phyloP scores from a whole-genome alignment of 2,888 invertebrate genomes.

The Sisyra nigra region DNA sequence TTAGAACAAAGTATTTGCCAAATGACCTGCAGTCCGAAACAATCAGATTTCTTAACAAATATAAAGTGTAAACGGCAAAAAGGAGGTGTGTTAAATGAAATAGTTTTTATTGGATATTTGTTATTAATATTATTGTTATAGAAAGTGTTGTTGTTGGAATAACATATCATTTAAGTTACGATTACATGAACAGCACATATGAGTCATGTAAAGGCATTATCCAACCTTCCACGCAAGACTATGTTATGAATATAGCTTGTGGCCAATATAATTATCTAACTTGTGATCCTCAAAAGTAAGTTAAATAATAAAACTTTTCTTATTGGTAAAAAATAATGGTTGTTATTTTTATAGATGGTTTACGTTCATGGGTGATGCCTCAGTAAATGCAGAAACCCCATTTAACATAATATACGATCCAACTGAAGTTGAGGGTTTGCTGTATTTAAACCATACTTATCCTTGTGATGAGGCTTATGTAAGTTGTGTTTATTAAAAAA shows the following conservation, averaged over 20 bases:
- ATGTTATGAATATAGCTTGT: slow-evolving; percentile 67
- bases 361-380: slow-evolving; percentile 40
- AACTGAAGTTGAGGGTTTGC: slow-evolving; percentile 25
- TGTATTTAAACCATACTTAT: slow-evolving; percentile 28
- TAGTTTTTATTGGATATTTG: slow-evolving; percentile 21
- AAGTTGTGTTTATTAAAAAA: slow-evolving; percentile 1
- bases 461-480: slow-evolving; percentile 40
- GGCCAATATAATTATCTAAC: slow-evolving; percentile 41
- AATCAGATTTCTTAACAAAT: slow-evolving; percentile 37
- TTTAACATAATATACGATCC: slow-evolving; percentile 43
- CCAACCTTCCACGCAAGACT: slow-evolving; percentile 55
- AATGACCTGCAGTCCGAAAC: slow-evolving; percentile 62
- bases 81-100: too few species aligned
- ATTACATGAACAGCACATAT: slow-evolving; percentile 47
- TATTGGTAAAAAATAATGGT: too few species aligned
- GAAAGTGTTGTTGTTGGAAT: too few species aligned
- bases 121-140: slow-evolving; percentile 26
- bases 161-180: slow-evolving; percentile 28
- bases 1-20: slow-evolving; percentile 62
- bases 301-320: too few species aligned
- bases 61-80: too few species aligned
- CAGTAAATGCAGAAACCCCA: slow-evolving; percentile 31
- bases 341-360: slow-evolving; percentile 47
- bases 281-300: slow-evolving; percentile 42
- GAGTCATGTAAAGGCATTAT: slow-evolving; percentile 66